These are phyloP conservation scores for Sitobion miscanthi DNA, from an alignment of 1,140 invertebrate species.

Conservation along the genomic window DNA sequence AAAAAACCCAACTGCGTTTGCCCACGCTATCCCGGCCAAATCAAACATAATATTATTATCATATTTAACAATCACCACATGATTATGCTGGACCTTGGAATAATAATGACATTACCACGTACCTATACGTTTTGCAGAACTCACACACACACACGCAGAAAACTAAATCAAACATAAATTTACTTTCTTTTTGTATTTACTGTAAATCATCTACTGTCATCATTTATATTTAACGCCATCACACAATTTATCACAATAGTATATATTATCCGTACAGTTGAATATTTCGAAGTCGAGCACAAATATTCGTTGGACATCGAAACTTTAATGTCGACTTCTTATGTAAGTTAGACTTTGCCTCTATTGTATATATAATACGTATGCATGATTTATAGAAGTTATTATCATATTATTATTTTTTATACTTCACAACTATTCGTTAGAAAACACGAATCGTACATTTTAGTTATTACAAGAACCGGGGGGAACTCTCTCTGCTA, in stretches of 20 bases:
- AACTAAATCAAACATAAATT: background rate
- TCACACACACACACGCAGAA: background rate
- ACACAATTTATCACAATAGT: too few relatives aligned
- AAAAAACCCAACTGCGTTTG: constrained; percentile 18
- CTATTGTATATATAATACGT: background rate
- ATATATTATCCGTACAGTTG: too few relatives aligned
- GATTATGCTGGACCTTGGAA: background rate
- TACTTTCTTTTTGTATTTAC: background rate
- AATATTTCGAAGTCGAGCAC: too few relatives aligned
- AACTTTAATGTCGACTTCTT: background rate
- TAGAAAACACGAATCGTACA: background rate
- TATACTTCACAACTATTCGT: background rate
- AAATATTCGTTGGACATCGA: background rate
- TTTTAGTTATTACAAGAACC: too few relatives aligned
- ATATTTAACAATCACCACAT: constrained; percentile 13
- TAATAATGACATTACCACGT: background rate
- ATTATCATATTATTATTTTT: background rate
- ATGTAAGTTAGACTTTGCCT: background rate
- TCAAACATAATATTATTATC: constrained; percentile 26
- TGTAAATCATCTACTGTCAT: background rate
- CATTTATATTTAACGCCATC: too few relatives aligned
- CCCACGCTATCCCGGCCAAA: background rate
- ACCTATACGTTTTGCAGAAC: background rate
- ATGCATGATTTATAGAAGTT: background rate
- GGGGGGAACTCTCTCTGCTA: too few relatives aligned